Conservation (phyloP, 2,113 vertebrate species). For the Falcunculus frontatus region DNA sequence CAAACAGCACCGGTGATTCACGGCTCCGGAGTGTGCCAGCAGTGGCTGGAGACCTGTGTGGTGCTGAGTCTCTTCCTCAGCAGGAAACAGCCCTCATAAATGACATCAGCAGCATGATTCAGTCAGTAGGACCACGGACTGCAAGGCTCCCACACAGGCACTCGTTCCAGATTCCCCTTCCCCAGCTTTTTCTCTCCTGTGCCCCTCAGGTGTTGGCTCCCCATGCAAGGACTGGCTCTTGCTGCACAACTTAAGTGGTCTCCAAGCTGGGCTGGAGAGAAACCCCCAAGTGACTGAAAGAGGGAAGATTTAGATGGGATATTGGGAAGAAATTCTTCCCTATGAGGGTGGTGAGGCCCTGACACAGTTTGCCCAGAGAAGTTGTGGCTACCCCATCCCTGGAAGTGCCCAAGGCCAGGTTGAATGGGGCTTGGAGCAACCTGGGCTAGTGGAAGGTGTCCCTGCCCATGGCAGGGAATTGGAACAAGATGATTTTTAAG, state of each 20-base stretch:
- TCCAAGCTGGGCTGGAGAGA: neutral
- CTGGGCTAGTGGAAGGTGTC: neutral
- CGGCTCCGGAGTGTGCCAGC: neutral
- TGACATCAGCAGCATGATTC: neutral
- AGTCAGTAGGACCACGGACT: neutral
- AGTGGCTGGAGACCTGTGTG: neutral
- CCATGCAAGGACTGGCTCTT: neutral
- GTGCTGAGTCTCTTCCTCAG: neutral
- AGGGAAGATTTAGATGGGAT: neutral
- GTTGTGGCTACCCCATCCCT: neutral
- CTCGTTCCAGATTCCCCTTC: neutral
- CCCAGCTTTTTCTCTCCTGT: neutral
- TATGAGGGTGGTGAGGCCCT: fast-evolving
- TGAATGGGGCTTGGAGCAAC: fast-evolving
- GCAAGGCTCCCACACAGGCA: neutral
- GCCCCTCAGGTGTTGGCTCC: neutral
- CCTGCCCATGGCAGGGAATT: neutral
- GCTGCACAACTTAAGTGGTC: neutral
- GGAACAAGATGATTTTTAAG: neutral
- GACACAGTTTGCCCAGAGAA: neutral
- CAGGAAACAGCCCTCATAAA: neutral
- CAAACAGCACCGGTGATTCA: neutral
- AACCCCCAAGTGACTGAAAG: neutral
- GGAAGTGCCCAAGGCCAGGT: neutral
- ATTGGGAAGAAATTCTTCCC: neutral